Evolutionary conservation across 2,113 vertebrate species (phyloP), one percentile per base, ranked within the genome.

Genomic region (Bolborhynchus lineola): DNA sequence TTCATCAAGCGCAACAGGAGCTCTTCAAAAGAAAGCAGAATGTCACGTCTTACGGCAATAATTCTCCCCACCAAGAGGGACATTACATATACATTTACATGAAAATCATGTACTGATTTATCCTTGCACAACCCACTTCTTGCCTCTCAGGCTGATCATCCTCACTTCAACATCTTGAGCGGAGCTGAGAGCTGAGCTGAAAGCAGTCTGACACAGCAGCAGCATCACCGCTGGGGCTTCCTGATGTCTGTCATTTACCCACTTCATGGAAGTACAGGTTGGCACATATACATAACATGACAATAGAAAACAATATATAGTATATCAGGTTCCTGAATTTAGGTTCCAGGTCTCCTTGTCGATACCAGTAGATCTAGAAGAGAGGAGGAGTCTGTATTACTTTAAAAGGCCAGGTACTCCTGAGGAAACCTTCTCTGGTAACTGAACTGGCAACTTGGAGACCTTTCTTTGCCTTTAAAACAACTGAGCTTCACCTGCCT

Each of bases 251-350:
- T 98, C 97, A 98, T 97, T 98, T 98, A 31, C 97, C 98, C 98
- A 99, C 99, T 64, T 99, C 98, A 80, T 99, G 99, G 98, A 99
- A 99, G 98, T 99, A 99, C 97, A 99, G 97, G 98, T 99, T 99
- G 95, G 99, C 99, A 99, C 99, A 99, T 97, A 99, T 98, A 98
- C 99, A 99, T 97, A 99, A 98, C 98, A 99, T 98, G 97, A 99
- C 95, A 55, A 99, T 98, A 95, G 98, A 99, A 95, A 98, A 98
- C 97, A 99, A 97, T 97, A 99, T 98, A 95, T 99, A 99, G 98
- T 99, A 99, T 97, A 99, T 99, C 80, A 99, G 97, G 53, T 99
- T 99, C 97, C 99, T 98, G 94, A 99, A 99, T 97, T 99, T 99
- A 33, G 99, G 99, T 97, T 99, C 99, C 98, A 99, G 97, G 96